phyloP scores from a whole-genome alignment of 2,113 vertebrate species.

The Mustela nigripes region DNA sequence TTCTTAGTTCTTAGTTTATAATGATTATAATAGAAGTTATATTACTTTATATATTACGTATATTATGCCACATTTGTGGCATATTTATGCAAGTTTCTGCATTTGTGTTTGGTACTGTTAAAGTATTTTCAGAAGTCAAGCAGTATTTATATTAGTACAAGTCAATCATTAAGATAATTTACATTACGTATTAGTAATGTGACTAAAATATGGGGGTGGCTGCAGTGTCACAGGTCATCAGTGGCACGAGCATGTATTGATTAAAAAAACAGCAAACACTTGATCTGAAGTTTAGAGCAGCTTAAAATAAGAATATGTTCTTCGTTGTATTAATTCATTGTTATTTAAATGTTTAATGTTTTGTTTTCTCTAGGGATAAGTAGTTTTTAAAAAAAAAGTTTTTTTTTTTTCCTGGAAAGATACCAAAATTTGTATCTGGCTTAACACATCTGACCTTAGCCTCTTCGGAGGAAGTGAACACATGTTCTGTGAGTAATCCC shows the following conservation, averaged over 20 bases:
- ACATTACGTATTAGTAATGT: background rate
- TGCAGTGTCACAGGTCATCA: background rate
- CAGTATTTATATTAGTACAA: background rate
- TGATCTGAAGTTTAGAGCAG: slow-evolving; percentile 38
- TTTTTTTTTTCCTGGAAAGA: slow-evolving; percentile 60
- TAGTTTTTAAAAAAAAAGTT: background rate
- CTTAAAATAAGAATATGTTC: slow-evolving; percentile 41
- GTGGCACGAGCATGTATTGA: background rate
- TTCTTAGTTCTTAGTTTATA: background rate
- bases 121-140: background rate
- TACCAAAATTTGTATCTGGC: slow-evolving; percentile 72
- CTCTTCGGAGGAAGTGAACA: slow-evolving; percentile 66
- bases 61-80: background rate
- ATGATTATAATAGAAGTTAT: background rate
- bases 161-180: background rate
- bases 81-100: background rate
- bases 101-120: slow-evolving; percentile 27
- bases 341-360: slow-evolving; percentile 50
- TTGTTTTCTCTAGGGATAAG: slow-evolving; percentile 50
- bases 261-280: background rate
- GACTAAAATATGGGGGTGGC: background rate
- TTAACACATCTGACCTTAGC: slow-evolving; percentile 66
- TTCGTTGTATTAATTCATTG: slow-evolving; percentile 29
- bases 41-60: background rate
- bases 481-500: slow-evolving; percentile 61